phyloP scores from a whole-genome alignment of 2,113 vertebrate species.

The Erpornis zantholeuca region DNA sequence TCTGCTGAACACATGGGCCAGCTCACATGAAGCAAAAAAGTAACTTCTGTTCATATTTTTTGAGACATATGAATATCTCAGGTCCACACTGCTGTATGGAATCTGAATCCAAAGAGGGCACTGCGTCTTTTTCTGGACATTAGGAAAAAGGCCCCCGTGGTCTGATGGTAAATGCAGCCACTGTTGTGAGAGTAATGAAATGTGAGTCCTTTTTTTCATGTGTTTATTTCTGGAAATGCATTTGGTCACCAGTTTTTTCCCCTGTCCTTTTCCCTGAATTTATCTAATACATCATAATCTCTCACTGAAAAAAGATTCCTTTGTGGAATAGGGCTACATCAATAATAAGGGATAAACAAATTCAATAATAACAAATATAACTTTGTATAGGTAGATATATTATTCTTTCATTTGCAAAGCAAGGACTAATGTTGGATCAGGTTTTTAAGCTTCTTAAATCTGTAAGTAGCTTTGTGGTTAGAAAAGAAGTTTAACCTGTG shows the following conservation, averaged over 20 bases:
- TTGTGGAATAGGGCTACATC: background rate
- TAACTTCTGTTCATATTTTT: background rate
- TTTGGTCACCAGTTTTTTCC: background rate
- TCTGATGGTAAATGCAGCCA: background rate
- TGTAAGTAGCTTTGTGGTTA: slow-evolving; percentile 63
- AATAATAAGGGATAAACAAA: slow-evolving; percentile 44
- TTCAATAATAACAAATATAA: slow-evolving; percentile 42
- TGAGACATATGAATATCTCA: background rate
- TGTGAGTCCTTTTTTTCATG: background rate
- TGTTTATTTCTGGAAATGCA: slow-evolving; percentile 26
- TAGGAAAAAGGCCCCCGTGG: background rate
- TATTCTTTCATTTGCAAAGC: slow-evolving; percentile 64
- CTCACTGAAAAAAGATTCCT: background rate
- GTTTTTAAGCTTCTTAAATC: slow-evolving; percentile 56
- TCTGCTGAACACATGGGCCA: background rate
- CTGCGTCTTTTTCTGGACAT: background rate
- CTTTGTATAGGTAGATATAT: slow-evolving; percentile 20
- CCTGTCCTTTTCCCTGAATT: background rate
- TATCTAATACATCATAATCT: slow-evolving; percentile 21
- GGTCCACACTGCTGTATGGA: background rate
- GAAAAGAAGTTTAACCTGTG: slow-evolving; percentile 53
- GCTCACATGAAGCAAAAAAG: background rate
- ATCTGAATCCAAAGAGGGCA: background rate
- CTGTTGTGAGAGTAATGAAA: background rate
- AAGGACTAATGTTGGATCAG: slow-evolving; percentile 58